Base-by-base conservation (phyloP, 2,888 invertebrate species). In the Aplocera efformata region DNA sequence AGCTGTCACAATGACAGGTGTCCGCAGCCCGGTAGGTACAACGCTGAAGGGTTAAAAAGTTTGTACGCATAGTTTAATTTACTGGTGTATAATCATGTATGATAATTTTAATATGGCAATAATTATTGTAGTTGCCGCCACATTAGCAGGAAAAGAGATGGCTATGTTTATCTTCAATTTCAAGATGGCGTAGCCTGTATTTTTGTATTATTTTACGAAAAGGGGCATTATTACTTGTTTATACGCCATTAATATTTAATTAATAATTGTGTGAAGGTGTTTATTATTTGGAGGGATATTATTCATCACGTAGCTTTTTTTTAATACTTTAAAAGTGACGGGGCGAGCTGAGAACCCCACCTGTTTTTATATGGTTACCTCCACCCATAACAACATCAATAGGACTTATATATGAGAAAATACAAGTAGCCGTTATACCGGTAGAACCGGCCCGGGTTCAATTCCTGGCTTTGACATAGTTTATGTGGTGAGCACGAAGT, bases 1-100 rank as follows among this genome's bases (percentile, higher is more conserved):
- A 36, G 34, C 53, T 60, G 65, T 67, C 63, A 63, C 32, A 41
- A 38, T 67, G 61, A 67, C 70, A 69, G 65, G 56, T 68, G 68
- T 44, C 40, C 23, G 23, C 21, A 23, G 10, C 29, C 26, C 35
- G 21, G 37, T 44, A 44, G 44, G 39, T 40, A 32, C 32, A 39
- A 10, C 34, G 40, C 35, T 44, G 28, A 32, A 39, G 44, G 31
- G 33, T 5, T 6, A 6, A 22, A 22, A 6, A 22, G 4, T 7
- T 5, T n/a, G 1, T 22, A 20, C 3, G 3, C 6, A 20, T 20
- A 5, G 6, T 4, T 4, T 6, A 20, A 20, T 20, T 20, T 20
- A 39, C 21, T 23, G 39, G 20, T 17, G 6, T 30, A 27, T 50
- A 26, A 47, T 42, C 38, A 23, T 25, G 26, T 42, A 46, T 38